Evolutionary conservation across 2,113 vertebrate genomes (phyloP).

Genomic region (Saimiri boliviensis): DNA sequence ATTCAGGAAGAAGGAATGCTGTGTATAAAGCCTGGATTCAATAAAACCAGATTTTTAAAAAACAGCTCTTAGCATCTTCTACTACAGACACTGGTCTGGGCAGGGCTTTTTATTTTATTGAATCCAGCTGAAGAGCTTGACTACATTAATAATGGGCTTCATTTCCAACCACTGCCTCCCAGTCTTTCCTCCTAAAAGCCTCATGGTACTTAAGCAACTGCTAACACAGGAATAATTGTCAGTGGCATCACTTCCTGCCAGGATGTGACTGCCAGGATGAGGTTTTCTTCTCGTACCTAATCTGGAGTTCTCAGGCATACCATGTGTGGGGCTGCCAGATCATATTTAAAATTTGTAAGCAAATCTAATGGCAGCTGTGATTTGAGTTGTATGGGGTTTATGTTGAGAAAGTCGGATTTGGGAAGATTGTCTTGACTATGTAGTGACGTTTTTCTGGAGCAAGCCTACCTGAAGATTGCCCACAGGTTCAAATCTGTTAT

Average conservation of each 20-base stretch:
- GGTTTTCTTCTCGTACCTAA: constrained; percentile 69
- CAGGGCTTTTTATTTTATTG: constrained; percentile 81
- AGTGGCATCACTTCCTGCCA: constrained; percentile 81
- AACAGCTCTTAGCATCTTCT: constrained; percentile 76
- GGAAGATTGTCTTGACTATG: not conserved
- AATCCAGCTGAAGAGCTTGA: constrained; percentile 85
- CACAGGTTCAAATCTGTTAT: not conserved
- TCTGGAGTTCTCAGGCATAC: not conserved
- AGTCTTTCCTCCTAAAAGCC: constrained; percentile 71
- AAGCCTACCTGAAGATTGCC: not conserved
- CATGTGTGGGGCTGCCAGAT: not conserved
- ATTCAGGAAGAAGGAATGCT: constrained; percentile 79
- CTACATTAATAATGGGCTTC: constrained; percentile 84
- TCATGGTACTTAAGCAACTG: constrained; percentile 83
- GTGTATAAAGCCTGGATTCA: constrained; percentile 83
- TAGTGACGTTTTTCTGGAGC: not conserved
- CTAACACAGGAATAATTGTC: constrained; percentile 78
- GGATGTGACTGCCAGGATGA: constrained; percentile 78
- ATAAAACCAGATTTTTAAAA: constrained; percentile 81
- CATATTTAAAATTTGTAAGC: not conserved
- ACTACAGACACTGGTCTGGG: constrained; percentile 77
- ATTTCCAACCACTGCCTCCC: constrained; percentile 75
- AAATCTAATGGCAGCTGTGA: not conserved
- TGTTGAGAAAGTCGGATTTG: not conserved
- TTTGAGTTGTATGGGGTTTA: not conserved